Conservation (phyloP, 2,888 invertebrate genomes). For the Melanotus villosus region DNA sequence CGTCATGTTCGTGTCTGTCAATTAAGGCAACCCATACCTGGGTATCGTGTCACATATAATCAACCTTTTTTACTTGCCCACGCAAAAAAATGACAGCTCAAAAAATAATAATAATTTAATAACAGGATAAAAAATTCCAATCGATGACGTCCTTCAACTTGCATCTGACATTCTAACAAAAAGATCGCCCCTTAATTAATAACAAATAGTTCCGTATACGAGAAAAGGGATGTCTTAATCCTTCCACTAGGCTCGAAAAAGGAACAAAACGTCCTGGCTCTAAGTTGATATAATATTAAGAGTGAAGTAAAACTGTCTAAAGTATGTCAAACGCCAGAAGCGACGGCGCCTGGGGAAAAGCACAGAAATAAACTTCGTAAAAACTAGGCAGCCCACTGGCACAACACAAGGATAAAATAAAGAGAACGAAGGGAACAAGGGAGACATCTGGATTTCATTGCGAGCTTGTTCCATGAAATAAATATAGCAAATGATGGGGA, state of each 20-base stretch:
- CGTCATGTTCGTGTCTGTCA: too few relatives aligned
- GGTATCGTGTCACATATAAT: too few relatives aligned
- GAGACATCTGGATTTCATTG: slow-evolving; percentile 8
- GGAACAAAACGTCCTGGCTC: neutral
- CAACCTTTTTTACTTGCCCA: too few relatives aligned
- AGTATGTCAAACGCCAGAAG: slow-evolving; percentile 12
- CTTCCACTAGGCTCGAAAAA: neutral
- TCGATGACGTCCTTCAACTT: too few relatives aligned
- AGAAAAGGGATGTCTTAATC: too few relatives aligned
- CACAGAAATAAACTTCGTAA: slow-evolving; percentile 15
- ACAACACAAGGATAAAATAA: slow-evolving; percentile 4
- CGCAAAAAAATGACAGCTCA: too few relatives aligned
- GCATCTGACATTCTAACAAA: too few relatives aligned
- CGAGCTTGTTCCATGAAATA: neutral
- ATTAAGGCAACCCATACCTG: too few relatives aligned
- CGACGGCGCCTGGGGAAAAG: slow-evolving; percentile 12
- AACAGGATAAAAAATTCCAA: too few relatives aligned
- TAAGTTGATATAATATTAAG: slow-evolving; percentile 15
- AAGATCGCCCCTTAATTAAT: too few relatives aligned
- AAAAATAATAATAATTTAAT: too few relatives aligned
- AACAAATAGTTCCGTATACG: too few relatives aligned
- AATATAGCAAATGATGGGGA: neutral
- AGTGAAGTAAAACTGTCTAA: slow-evolving; percentile 12
- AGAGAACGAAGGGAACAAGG: slow-evolving; percentile 1
- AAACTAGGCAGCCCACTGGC: slow-evolving; percentile 9